Evolutionary conservation across 2,113 vertebrate species (phyloP), one percentile per base, ranked within the genome.

Genomic region (Hydropotes inermis): DNA sequence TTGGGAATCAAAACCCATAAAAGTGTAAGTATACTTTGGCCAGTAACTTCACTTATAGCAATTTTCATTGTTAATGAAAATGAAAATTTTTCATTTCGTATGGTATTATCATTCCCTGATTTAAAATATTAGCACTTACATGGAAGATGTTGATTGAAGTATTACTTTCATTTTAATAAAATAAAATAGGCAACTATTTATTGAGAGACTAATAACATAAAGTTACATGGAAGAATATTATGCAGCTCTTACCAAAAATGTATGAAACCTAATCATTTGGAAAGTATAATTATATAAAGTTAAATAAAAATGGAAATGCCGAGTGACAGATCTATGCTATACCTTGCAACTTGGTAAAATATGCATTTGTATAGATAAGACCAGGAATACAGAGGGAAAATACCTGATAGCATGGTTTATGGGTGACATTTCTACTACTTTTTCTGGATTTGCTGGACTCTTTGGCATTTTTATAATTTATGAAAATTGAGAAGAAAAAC

Each of bases 31-130:
- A 21, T 60, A 39, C 50, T 78, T 88, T 21, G 84, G 25, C 21
- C 16, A 82, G 25, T 81, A 55, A 87, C 96, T 94, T 90, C 50
- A 50, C 10, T 52, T 81, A 64, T 2, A 36, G 16, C 88, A 27
- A 43, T 94, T 96, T 95, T 96, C 55, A 64, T 52, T 78, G 74
- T 25, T 79, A 93, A 89, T 86, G 28, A 96, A 91, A 88, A 58
- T 82, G 45, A 70, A 93, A 89, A 54, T 2, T 11, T 61, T 78
- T 79, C 33, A 39, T 58, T 90, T 97, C 13, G 28, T 60, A 33
- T 94, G 43, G 2, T 39, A 50, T 82, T 83, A 58, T 50, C 47
- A 93, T 89, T 86, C 97, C 23, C 19, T 86, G 33, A 79, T 96
- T 97, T 89, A 96, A 96, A 89, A 45, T 92, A 74, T 93, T 60